These are phyloP conservation scores for Chrysolina oricalcia DNA, from an alignment of 2,888 invertebrate species.

Conservation along the genomic window DNA sequence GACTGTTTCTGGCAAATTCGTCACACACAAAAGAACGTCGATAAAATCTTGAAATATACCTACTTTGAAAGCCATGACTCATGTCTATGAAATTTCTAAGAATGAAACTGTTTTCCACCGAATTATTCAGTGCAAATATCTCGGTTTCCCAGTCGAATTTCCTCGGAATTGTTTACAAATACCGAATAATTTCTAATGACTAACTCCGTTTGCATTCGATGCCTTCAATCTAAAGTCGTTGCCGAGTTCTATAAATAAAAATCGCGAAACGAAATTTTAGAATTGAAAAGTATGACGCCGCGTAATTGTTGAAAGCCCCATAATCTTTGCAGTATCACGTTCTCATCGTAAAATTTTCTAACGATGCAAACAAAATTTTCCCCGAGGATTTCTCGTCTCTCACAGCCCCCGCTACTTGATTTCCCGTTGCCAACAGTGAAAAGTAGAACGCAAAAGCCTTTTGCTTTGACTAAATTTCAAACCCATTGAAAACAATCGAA, in stretches of 20 bases:
- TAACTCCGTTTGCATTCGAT: neutral
- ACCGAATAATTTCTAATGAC: slow-evolving; percentile 2
- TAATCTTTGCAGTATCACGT: no score
- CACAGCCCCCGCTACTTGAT: no score
- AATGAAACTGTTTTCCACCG: neutral
- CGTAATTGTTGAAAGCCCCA: neutral
- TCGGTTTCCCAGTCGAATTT: neutral
- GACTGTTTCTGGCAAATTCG: no score
- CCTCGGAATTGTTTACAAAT: slow-evolving; percentile 18
- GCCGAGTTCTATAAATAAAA: slow-evolving; percentile 12
- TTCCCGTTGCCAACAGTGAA: no score
- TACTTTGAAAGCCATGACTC: neutral
- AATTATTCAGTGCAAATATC: neutral
- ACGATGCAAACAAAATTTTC: no score
- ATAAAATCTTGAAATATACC: no score
- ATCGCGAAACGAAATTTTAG: neutral
- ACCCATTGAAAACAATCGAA: no score
- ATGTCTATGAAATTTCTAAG: neutral
- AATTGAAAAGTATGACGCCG: neutral
- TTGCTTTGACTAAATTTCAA: no score
- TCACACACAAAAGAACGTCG: no score
- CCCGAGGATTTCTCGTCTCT: no score
- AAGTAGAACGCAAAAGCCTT: no score
- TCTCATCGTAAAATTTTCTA: no score
- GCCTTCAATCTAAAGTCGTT: neutral